These are phyloP conservation scores for Neomicropteryx cornuta DNA, from an alignment of 1,140 invertebrate genomes.

Conservation along the genomic window DNA sequence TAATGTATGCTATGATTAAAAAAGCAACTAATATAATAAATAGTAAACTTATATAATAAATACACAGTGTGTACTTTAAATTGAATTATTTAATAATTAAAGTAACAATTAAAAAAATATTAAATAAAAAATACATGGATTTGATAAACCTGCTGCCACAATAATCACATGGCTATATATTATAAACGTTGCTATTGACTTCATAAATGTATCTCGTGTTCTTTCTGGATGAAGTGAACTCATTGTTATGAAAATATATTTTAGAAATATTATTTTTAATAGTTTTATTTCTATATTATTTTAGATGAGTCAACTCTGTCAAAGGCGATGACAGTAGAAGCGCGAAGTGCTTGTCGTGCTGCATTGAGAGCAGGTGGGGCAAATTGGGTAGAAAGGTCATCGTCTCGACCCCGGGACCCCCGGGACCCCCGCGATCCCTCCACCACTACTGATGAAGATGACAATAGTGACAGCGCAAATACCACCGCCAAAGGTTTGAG, in stretches of 20 bases:
- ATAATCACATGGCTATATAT: background rate
- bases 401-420: slow-evolving; percentile 40
- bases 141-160: background rate
- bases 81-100: too few relatives aligned
- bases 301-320: slow-evolving; percentile 47
- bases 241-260: background rate
- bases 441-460: slow-evolving; percentile 33
- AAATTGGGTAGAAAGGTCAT: slow-evolving; percentile 37
- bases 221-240: background rate
- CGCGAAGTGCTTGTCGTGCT: slow-evolving; percentile 32
- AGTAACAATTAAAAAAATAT: background rate
- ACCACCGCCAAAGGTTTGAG: slow-evolving; percentile 32
- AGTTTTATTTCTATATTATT: slow-evolving; percentile 1
- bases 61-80: too few relatives aligned
- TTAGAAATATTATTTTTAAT: too few relatives aligned
- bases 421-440: slow-evolving; percentile 37
- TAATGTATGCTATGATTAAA: too few relatives aligned
- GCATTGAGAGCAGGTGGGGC: slow-evolving; percentile 22
- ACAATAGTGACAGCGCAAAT: slow-evolving; percentile 61
- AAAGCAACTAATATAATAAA: too few relatives aligned
- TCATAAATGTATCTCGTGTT: background rate
- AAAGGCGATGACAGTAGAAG: slow-evolving; percentile 47
- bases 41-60: too few relatives aligned
- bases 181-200: background rate
- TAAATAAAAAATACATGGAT: background rate